phyloP scores from a whole-genome alignment of 2,113 vertebrate genomes.

The Sula dactylatra region DNA sequence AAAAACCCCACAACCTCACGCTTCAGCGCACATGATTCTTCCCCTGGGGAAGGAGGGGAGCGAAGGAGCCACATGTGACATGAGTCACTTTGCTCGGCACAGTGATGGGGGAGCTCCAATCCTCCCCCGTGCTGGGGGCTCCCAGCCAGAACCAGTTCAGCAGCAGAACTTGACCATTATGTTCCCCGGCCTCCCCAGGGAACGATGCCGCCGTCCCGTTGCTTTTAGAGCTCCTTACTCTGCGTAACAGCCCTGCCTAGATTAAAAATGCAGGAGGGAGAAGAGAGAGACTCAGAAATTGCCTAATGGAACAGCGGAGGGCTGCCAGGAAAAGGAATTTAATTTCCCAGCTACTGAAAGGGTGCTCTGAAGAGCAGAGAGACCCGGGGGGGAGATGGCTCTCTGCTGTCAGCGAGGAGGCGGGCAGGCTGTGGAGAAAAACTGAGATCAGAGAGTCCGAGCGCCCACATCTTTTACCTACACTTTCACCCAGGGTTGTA shows the following conservation, averaged over 20 bases:
- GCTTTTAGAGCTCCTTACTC: background rate
- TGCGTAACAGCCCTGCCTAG: background rate
- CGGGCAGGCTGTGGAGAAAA: background rate
- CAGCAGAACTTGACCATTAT: background rate
- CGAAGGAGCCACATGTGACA: background rate
- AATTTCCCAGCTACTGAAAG: background rate
- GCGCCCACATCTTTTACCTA: accelerated
- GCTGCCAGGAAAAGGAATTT: background rate
- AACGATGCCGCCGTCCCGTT: background rate
- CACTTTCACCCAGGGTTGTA: background rate
- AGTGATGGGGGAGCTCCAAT: background rate
- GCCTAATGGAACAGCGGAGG: background rate
- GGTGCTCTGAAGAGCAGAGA: background rate
- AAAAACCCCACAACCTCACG: background rate
- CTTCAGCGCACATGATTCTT: background rate
- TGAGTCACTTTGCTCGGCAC: background rate
- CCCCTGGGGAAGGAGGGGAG: background rate
- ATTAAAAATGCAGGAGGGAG: background rate
- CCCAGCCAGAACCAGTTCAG: background rate
- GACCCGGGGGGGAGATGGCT: background rate
- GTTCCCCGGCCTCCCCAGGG: background rate
- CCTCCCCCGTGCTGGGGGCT: background rate
- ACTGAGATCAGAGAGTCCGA: background rate
- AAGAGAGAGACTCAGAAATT: background rate
- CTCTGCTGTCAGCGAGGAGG: background rate